Evolutionary conservation across 2,113 vertebrate genomes (phyloP).

Genomic region (Anguilla japonica): DNA sequence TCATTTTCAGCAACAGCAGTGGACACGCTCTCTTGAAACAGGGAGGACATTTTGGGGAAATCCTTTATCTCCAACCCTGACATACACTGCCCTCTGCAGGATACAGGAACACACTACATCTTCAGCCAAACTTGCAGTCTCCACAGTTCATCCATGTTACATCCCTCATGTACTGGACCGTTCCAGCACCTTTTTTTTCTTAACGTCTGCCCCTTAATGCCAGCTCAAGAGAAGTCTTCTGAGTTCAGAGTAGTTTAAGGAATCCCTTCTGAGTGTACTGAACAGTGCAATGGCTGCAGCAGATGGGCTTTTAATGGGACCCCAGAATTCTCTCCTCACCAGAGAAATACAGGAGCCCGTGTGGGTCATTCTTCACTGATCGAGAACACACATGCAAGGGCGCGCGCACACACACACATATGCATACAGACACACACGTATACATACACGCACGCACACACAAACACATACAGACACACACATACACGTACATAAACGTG

Average conservation of each 20-base stretch:
- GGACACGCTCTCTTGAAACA: not conserved
- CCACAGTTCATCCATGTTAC: not conserved
- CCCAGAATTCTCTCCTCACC: no score
- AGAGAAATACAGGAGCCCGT: not conserved
- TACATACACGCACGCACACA: not conserved
- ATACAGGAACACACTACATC: not conserved
- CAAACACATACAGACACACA: not conserved
- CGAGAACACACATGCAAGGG: not conserved
- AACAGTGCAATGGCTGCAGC: not conserved
- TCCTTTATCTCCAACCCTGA: not conserved
- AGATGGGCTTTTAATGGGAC: not conserved
- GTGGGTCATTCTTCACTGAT: not conserved
- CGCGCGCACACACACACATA: not conserved
- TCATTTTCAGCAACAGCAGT: no score
- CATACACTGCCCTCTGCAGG: constrained; percentile 5
- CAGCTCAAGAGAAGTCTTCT: no score
- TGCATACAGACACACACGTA: not conserved
- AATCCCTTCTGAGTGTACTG: no score
- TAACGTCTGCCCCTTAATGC: not conserved
- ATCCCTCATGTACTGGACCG: no score
- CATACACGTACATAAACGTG: no score
- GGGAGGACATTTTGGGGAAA: not conserved
- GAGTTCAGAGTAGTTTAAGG: no score
- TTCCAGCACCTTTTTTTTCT: not conserved
- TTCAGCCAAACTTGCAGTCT: not conserved